Conservation (phyloP, 2,888 invertebrate genomes). For the Myopa tessellatipennis region DNA sequence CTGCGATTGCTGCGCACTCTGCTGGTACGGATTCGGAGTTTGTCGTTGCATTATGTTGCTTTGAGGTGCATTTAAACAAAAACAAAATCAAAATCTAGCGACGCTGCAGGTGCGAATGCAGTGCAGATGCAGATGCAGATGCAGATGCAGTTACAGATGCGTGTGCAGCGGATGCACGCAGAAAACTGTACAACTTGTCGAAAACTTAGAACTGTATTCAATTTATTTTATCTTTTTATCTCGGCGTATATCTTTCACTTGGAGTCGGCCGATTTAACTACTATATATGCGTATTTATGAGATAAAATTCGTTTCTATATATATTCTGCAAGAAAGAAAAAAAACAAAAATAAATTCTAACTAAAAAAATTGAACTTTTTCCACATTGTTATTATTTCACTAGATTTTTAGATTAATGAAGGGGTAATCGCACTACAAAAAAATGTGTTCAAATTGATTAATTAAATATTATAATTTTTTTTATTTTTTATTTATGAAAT, state of each 20-base stretch:
- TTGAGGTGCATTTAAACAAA: conserved; percentile 65
- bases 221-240: conserved; percentile 33
- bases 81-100: conserved; percentile 47
- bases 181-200: conserved; percentile 1
- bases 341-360: conserved; percentile 37
- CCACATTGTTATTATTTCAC: conserved; percentile 22
- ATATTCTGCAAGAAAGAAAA: conserved; percentile 58
- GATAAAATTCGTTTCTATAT: conserved; percentile 54
- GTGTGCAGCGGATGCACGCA: conserved; percentile 5
- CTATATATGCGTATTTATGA: conserved; percentile 37
- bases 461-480: too few relatives aligned
- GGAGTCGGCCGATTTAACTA: conserved; percentile 44
- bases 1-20: conserved; percentile 69
- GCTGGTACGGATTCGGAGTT: conserved; percentile 70
- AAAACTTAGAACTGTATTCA: conserved; percentile 27
- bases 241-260: conserved; percentile 39
- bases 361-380: conserved; percentile 28
- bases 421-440: too few relatives aligned
- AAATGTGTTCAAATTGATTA: too few relatives aligned
- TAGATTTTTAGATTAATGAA: too few relatives aligned
- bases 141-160: not conserved
- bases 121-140: conserved; percentile 9
- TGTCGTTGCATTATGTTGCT: conserved; percentile 80
- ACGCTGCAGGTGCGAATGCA: conserved; percentile 37
- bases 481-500: too few relatives aligned